phyloP scores from a whole-genome alignment of 1,140 invertebrate genomes.

The Frieseomelitta varia region DNA sequence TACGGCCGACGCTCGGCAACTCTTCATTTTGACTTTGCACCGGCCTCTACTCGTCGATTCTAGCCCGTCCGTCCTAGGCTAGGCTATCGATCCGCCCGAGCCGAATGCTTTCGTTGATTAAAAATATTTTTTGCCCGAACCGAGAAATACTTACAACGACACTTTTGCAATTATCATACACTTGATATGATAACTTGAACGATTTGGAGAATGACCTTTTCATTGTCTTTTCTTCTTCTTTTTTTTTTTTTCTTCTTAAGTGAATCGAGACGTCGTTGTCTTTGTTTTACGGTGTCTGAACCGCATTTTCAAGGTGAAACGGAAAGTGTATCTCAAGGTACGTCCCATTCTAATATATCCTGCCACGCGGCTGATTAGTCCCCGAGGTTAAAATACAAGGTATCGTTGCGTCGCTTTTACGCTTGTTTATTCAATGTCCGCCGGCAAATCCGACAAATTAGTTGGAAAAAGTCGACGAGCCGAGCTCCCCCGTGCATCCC shows the following conservation, averaged over 20 bases:
- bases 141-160: no score
- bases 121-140: no score
- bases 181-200: no score
- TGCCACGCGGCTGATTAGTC: slow-evolving; percentile 52
- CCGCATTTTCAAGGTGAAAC: not conserved
- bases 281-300: not conserved
- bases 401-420: slow-evolving; percentile 46
- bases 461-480: slow-evolving; percentile 50
- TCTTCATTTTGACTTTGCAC: not conserved
- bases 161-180: no score
- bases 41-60: no score
- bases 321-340: slow-evolving; percentile 39
- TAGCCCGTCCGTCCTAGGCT: no score
- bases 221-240: no score
- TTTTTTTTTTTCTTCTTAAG: not conserved
- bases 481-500: slow-evolving; percentile 23
- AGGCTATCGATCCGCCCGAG: no score
- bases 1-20: not conserved
- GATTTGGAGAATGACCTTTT: no score
- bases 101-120: no score
- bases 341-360: slow-evolving; percentile 3
- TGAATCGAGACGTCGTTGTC: no score
- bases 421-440: slow-evolving; percentile 16
- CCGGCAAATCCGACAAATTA: slow-evolving; percentile 51
- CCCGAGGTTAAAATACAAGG: slow-evolving; percentile 32